Percentiles rank a stretch among this genome's conserved stretches.
Conservation (phyloP, 2,113 vertebrate species). For the Mixornis gularis region DNA sequence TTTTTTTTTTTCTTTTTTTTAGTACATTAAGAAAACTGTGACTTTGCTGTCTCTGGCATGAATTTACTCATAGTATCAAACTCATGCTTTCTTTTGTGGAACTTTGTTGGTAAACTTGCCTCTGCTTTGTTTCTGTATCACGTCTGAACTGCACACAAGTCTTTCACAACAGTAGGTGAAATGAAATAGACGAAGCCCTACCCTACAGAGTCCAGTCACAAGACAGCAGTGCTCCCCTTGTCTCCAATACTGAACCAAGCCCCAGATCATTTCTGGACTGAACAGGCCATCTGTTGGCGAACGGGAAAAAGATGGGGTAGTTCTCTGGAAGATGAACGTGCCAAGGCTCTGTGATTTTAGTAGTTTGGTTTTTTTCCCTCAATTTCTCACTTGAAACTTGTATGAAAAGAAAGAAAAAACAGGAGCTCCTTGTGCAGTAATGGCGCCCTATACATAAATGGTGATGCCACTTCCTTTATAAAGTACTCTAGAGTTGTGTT, state of each 20-base stretch:
- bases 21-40: background rate
- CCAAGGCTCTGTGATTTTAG: background rate
- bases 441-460: background rate
- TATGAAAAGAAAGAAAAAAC: background rate
- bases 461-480: background rate
- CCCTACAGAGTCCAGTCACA: background rate
- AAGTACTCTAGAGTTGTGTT: background rate
- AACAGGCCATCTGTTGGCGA: background rate
- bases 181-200: background rate
- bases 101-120: conserved; percentile 20
- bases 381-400: background rate
- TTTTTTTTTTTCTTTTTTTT: background rate
- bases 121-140: conserved; percentile 39
- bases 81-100: background rate
- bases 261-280: conserved; percentile 10
- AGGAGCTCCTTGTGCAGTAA: background rate
- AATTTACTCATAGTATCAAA: background rate
- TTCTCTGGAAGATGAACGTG: conserved; percentile 17
- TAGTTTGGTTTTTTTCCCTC: background rate
- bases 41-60: background rate
- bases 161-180: conserved; percentile 20
- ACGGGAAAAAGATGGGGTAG: background rate
- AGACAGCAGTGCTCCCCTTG: background rate
- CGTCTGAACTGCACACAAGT: background rate
- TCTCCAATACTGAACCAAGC: background rate